Percentiles rank a stretch among this genome's conserved stretches.
phyloP scores from a whole-genome alignment of 2,888 invertebrate species.

The Clostera curtula region DNA sequence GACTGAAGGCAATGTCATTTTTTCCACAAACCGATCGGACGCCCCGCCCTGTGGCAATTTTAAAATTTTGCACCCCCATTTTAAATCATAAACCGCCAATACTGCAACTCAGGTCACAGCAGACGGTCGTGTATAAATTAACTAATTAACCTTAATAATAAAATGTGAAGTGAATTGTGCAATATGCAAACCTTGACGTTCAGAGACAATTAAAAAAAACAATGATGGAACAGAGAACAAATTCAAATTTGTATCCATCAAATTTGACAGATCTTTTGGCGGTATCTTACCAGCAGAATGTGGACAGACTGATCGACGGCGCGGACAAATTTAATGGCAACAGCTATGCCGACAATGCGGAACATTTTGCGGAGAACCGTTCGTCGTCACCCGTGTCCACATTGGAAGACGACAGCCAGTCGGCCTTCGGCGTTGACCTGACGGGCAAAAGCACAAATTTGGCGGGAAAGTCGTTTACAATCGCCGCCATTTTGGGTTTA shows the following conservation, averaged over 20 bases:
- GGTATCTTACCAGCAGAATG: no score
- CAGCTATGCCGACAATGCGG: conserved; percentile 28
- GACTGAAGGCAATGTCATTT: conserved; percentile 68
- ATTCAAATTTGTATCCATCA: conserved; percentile 41
- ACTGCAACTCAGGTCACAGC: conserved; percentile 31
- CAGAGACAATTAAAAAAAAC: conserved; percentile 19
- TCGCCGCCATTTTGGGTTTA: conserved; percentile 89
- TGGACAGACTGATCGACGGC: no score
- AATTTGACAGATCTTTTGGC: conserved; percentile 49
- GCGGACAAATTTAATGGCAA: conserved; percentile 41
- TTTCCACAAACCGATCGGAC: conserved; percentile 60
- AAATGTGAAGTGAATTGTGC: conserved; percentile 19
- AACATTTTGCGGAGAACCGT: conserved; percentile 32
- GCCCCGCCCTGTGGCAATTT: conserved; percentile 56
- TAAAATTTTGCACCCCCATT: conserved; percentile 42
- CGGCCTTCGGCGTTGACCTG: conserved; percentile 59
- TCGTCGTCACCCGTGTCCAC: conserved; percentile 55
- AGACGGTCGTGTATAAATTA: conserved; percentile 33
- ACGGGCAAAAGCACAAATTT: conserved; percentile 60
- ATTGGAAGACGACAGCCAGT: conserved; percentile 53
- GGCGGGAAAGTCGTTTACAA: conserved; percentile 86
- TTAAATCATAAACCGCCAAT: conserved; percentile 58
- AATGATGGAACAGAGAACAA: conserved; percentile 58
- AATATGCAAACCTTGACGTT: conserved; percentile 15
- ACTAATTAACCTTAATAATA: conserved; percentile 12